Base-by-base conservation (phyloP, 1,140 invertebrate genomes). In the Asbolus verrucosus region DNA sequence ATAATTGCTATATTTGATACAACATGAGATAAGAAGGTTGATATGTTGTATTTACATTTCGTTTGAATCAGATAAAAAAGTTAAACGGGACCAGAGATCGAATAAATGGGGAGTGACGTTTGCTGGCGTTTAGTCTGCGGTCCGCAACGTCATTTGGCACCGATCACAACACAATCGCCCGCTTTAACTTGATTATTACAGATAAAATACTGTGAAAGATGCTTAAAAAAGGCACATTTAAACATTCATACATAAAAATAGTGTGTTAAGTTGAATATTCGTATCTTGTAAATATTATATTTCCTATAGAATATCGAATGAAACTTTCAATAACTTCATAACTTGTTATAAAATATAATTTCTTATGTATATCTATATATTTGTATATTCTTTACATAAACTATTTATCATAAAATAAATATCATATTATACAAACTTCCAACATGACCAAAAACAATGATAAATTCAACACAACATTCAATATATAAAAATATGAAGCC, bases 181-280 rank as follows among this genome's bases (percentile, higher is more conserved):
- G 11, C 43, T 5, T 54, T 30, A 54, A 54, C 46, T 54, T 27
- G 11, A 4, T 54, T 54, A 54, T 13, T 19, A 19, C 16, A 27
- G 46, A 54, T 54, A 54, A 54, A 46, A 54, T 54, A 54, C 46
- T 54, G 46, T 54, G 46, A 38, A 63, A 63, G 39, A 63, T 63
- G 33, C 31, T 63, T 14, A 63, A 63, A 63, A 63, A 63, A 63
- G 61, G 61, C 61, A 63, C 61, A 63, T 63, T 63, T 63, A 63
- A 63, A 63, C 61, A 63, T 63, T 63, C 3, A 63, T 63, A 63
- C 61, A 63, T 63, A 39, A 63, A 63, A 63, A 39, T 63, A 62
- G 39, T 54, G 46, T 4, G 46, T 54, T 54, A 54, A 24, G 43
- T 14, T 43, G 6, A 50, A 54, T 24, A 54, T 54, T 54, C 21